Percentiles rank a stretch among this genome's conserved stretches.
Conservation (phyloP, 2,113 vertebrate species). For the Shinisaurus crocodilurus region DNA sequence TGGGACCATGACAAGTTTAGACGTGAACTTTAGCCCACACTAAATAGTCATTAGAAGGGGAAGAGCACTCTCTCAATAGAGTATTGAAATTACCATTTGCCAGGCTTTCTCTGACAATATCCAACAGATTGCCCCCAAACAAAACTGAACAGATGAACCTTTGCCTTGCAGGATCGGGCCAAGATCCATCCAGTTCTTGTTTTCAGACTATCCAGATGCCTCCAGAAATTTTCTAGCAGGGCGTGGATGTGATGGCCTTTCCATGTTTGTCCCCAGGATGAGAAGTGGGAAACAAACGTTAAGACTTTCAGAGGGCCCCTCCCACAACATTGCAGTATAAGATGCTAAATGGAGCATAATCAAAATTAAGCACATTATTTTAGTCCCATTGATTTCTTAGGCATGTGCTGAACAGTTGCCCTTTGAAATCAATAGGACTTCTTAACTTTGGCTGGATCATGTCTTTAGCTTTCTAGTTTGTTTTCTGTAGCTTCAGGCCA, state of each 20-base stretch:
- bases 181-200: not conserved
- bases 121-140: not conserved
- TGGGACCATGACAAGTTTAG: slow-evolving; percentile 24
- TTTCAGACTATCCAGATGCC: not conserved
- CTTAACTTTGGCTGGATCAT: not conserved
- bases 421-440: not conserved
- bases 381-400: not conserved
- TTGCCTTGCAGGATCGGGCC: not conserved
- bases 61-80: not conserved
- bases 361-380: not conserved
- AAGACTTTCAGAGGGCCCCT: not conserved
- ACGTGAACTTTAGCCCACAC: slow-evolving; percentile 3
- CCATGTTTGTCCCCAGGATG: not conserved
- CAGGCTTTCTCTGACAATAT: not conserved
- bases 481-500: not conserved
- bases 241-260: not conserved
- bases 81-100: not conserved
- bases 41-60: not conserved
- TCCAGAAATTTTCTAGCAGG: not conserved
- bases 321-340: slow-evolving; percentile 32
- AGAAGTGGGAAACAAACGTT: not conserved
- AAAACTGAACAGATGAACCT: not conserved
- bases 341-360: too few species aligned
- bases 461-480: not conserved
- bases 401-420: not conserved